Percentiles rank a stretch among this genome's conserved stretches.
phyloP scores from a whole-genome alignment of 2,888 invertebrate genomes.

The Arge pagana region DNA sequence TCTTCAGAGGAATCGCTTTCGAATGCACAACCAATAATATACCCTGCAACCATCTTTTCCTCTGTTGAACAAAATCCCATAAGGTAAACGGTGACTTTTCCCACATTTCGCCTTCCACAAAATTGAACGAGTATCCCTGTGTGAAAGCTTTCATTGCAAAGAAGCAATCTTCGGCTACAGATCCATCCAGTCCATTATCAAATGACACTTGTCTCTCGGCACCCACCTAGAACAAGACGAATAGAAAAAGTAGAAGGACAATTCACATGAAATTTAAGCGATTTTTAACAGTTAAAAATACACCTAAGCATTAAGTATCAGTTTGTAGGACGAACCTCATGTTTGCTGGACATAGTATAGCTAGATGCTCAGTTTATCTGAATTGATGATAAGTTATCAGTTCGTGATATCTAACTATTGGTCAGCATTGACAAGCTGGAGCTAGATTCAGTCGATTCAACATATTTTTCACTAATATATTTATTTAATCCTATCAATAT shows the following conservation, averaged over 20 bases:
- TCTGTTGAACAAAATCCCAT: conserved; percentile 93
- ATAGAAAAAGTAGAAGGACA: not conserved
- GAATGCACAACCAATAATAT: conserved; percentile 88
- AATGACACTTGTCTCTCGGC: conserved; percentile 93
- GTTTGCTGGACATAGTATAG: too few relatives aligned
- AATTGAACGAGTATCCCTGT: conserved; percentile 90
- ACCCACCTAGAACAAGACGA: conserved; percentile 68
- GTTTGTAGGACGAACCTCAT: too few relatives aligned
- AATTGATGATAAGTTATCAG: too few relatives aligned
- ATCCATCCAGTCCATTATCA: conserved; percentile 95
- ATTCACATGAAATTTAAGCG: too few relatives aligned
- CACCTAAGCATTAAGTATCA: too few relatives aligned
- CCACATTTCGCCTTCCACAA: conserved; percentile 98
- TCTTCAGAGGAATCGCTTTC: conserved; percentile 75
- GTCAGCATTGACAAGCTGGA: too few relatives aligned
- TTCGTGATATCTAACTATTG: too few relatives aligned
- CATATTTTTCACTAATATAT: too few relatives aligned
- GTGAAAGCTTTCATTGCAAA: conserved; percentile 95
- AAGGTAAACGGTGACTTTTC: conserved; percentile 96
- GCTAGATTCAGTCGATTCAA: too few relatives aligned
- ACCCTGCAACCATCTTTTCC: conserved; percentile 95
- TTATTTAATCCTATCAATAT: too few relatives aligned
- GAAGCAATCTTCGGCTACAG: conserved; percentile 97
- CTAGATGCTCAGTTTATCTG: too few relatives aligned
- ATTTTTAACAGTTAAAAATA: too few relatives aligned